phyloP scores from a whole-genome alignment of 2,888 invertebrate genomes.

The Sesia bembeciformis region DNA sequence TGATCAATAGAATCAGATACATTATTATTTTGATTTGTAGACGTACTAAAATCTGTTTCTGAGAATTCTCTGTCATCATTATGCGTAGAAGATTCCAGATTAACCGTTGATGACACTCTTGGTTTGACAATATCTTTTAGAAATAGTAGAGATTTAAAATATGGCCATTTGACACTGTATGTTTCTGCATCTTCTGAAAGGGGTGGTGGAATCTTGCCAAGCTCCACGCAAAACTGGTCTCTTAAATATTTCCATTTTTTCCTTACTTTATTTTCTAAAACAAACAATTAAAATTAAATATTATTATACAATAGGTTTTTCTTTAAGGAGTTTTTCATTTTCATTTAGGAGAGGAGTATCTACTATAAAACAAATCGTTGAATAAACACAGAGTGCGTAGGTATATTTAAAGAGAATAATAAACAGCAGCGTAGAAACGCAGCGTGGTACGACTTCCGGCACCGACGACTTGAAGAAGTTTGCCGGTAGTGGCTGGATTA shows the following conservation, averaged over 20 bases:
- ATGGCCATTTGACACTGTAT: neutral
- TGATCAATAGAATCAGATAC: neutral
- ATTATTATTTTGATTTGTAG: neutral
- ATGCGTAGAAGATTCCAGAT: neutral
- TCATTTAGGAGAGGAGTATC: too few relatives aligned
- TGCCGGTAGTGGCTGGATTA: too few relatives aligned
- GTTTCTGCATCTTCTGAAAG: neutral
- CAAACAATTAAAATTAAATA: neutral
- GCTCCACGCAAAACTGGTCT: slow-evolving; percentile 5
- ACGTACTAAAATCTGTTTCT: neutral
- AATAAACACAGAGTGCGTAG: too few relatives aligned
- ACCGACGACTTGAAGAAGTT: too few relatives aligned
- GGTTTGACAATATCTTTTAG: slow-evolving; percentile 4
- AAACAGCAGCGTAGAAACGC: too few relatives aligned
- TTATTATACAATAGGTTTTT: too few relatives aligned
- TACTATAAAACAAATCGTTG: too few relatives aligned
- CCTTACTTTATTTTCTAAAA: slow-evolving; percentile 4
- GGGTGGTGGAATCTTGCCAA: slow-evolving; percentile 2
- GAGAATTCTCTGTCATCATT: too few relatives aligned
- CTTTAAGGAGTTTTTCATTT: too few relatives aligned
- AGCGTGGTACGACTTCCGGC: too few relatives aligned
- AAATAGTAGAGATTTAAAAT: slow-evolving; percentile 4
- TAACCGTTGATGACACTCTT: neutral
- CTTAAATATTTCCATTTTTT: slow-evolving; percentile 5
- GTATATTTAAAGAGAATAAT: too few relatives aligned